Conservation (phyloP, 2,888 invertebrate species). For the Sarcophaga rosellei region DNA sequence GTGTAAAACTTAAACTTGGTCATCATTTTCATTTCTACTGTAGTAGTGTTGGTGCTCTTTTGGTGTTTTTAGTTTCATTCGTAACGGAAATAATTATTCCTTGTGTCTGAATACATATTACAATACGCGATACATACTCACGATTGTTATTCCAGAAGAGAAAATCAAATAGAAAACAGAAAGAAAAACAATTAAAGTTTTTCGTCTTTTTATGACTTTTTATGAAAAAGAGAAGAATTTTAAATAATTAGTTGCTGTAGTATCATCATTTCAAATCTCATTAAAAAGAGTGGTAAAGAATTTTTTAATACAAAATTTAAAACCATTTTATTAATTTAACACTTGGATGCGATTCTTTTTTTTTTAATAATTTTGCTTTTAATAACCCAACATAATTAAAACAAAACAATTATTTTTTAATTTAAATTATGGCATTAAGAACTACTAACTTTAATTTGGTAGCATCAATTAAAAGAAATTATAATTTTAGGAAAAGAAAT, state of each 20-base stretch:
- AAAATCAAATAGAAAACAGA: too few species aligned
- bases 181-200: slow-evolving; percentile 34
- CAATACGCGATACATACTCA: not conserved
- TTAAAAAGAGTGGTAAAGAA: not conserved
- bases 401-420: not conserved
- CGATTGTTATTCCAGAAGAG: too few species aligned
- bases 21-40: not conserved
- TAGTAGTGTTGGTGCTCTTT: not conserved
- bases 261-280: not conserved
- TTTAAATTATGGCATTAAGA: too few species aligned
- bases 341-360: slow-evolving; percentile 8
- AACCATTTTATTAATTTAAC: slow-evolving; percentile 18
- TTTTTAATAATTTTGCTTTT: not conserved
- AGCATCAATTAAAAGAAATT: too few species aligned
- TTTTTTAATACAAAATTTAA: not conserved
- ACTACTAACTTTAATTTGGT: too few species aligned
- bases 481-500: too few species aligned
- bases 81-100: slow-evolving; percentile 67
- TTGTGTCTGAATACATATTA: slow-evolving; percentile 38
- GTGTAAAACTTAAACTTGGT: slow-evolving; percentile 13
- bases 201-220: slow-evolving; percentile 25
- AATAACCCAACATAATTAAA: not conserved
- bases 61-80: slow-evolving; percentile 24
- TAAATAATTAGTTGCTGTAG: slow-evolving; percentile 27
- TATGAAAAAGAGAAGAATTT: slow-evolving; percentile 11